A percentile compares a stretch with the other conserved stretches of the same genome.
Evolutionary conservation across 2,113 vertebrate genomes (phyloP).

Genomic region (Emydura subglobosa): DNA sequence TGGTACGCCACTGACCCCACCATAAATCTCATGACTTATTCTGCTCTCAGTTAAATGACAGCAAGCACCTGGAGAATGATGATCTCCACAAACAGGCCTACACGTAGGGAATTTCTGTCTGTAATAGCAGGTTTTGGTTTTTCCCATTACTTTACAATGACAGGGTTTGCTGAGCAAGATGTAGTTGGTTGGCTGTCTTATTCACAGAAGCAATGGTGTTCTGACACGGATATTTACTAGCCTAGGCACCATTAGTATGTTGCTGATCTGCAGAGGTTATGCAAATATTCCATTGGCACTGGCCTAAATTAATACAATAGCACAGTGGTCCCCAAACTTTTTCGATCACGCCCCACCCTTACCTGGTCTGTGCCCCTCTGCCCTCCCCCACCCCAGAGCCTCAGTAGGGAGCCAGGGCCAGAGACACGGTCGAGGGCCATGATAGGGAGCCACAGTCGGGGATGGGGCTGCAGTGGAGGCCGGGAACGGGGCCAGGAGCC

Average conservation of each 20-base stretch:
- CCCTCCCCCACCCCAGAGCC: no score
- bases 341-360: no score
- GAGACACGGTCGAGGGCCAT: no score
- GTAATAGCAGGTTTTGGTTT: not conserved
- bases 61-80: not conserved
- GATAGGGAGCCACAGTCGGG: no score
- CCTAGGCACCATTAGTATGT: not conserved
- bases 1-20: not conserved
- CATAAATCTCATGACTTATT: not conserved
- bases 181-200: not conserved
- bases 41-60: not conserved
- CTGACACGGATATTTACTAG: not conserved
- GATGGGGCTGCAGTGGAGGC: no score
- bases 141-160: not conserved
- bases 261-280: not conserved
- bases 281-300: not conserved
- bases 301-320: not conserved
- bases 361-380: no score
- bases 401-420: no score
- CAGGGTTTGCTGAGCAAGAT: rapidly evolving
- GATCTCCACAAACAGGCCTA: not conserved
- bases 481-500: no score
- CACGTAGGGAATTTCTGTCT: not conserved
- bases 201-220: not conserved
- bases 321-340: no score